Base-by-base conservation (phyloP, 2,797 vertebrate species). In the Alectoris magna region DNA sequence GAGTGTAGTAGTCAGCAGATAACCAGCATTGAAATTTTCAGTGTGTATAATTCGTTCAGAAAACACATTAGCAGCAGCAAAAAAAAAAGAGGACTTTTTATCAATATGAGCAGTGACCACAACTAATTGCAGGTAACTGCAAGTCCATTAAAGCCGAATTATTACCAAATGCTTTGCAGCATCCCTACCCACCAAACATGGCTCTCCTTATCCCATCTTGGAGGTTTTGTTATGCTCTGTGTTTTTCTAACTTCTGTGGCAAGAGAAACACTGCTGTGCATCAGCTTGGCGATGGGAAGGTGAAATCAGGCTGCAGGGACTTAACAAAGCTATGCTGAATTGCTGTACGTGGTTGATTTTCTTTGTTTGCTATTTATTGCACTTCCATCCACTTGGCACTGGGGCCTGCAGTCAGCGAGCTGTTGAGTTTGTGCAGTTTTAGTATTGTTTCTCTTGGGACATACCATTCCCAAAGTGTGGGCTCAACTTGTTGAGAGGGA, bases 181-280 rank as follows among this genome's bases (percentile, higher is more conserved):
- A 17, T 67, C 44, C 51, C 2, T 56, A n/a, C 41, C 27, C 39
- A 21, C 29, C 46, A 55, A 48, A 46, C 39, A 14, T 41, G 71
- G n/a, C 62, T 68, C 48, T 51, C 58, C 41, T 66, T 48, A 27
- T 23, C 41, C 55, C 48, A n/a, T 12, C 31, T 21, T 16, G 31
- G 64, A 87, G 62, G n/a, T 51, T 66, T 87, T 4, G 4, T 85
- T n/a, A 3, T 27, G 27, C n/a, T 87, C 72, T 2, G 4, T 51
- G 6, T 51, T 84, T 44, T 94, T 58, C 62, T 74, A 2, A 58
- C 71, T 63, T 41, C 29, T 63, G 4, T 59, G 31, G 11, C 43
- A 41, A 46, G 56, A 8, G 13, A 73, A 51, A 0, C 2, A 2
- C n/a, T 22, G 10, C 22, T 0, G 0, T 21, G 23, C 11, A 11